Percentiles rank a stretch among this genome's conserved stretches.
phyloP scores from a whole-genome alignment of 2,797 vertebrate species.

The Moxostoma hubbsi region DNA sequence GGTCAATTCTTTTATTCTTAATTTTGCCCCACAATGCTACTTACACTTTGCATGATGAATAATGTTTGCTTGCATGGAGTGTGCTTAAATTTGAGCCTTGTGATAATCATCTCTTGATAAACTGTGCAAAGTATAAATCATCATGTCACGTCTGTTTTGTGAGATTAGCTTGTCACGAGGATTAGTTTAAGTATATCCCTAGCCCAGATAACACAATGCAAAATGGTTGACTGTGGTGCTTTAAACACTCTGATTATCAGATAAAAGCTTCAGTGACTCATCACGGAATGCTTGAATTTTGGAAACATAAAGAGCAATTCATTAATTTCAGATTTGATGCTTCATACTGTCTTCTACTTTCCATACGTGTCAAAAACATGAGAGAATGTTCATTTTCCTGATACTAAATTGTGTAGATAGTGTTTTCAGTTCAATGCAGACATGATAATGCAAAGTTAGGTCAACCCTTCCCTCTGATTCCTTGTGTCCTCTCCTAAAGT shows the following conservation, averaged over 20 bases:
- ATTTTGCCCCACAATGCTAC: no score
- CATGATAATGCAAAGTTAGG: constrained; percentile 39
- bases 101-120: constrained; percentile 21
- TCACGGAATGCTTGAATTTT: not conserved
- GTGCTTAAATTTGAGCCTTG: not conserved
- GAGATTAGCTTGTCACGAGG: constrained; percentile 64
- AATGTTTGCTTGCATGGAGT: not conserved
- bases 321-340: constrained; percentile 13
- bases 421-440: constrained; percentile 27
- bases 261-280: constrained; percentile 7
- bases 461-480: constrained; percentile 12
- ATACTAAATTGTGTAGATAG: constrained; percentile 25
- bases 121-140: constrained; percentile 33
- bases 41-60: not conserved
- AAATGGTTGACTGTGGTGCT: constrained; percentile 6
- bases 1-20: no score
- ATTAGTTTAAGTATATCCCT: constrained; percentile 65
- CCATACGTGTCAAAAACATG: not conserved
- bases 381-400: constrained; percentile 40
- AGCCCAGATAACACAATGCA: constrained; percentile 14
- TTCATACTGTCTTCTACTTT: not conserved
- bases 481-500: not conserved
- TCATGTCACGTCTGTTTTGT: constrained; percentile 44
- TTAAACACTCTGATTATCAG: constrained; percentile 11
- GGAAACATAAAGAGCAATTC: constrained; percentile 21